A percentile compares a stretch with the other conserved stretches of the same genome.
These are phyloP conservation scores for Glyptemys insculpta DNA, from an alignment of 2,797 vertebrate genomes.

Conservation along the genomic window DNA sequence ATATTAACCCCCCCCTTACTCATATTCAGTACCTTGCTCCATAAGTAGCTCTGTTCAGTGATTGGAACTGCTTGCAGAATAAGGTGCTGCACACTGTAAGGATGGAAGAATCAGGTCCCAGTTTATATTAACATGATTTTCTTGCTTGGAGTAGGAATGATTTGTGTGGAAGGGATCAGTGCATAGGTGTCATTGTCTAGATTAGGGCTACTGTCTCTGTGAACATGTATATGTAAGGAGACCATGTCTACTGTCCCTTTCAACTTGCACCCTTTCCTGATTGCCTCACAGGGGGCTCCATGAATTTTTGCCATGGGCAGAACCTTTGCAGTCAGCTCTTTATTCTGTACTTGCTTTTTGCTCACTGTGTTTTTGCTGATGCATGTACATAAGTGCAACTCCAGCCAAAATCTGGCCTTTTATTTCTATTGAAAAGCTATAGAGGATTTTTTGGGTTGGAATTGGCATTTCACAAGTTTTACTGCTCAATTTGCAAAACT, in stretches of 20 bases:
- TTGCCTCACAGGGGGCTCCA: not conserved
- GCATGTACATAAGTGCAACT: not conserved
- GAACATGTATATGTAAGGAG: not conserved
- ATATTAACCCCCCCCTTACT: not conserved
- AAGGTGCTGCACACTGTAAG: not conserved
- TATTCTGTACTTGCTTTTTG: not conserved
- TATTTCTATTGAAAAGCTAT: not conserved
- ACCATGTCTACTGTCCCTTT: not conserved
- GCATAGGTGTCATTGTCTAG: not conserved
- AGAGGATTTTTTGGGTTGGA: not conserved
- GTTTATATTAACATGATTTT: not conserved
- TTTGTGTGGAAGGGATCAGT: not conserved
- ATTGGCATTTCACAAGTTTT: not conserved
- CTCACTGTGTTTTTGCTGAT: not conserved
- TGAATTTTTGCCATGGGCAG: not conserved
- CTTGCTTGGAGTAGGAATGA: not conserved
- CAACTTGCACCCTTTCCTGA: not conserved
- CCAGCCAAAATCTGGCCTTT: not conserved
- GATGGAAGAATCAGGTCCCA: not conserved
- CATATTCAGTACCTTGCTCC: not conserved
- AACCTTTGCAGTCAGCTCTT: not conserved
- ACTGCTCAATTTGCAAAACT: constrained; percentile 14
- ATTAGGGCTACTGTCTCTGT: not conserved
- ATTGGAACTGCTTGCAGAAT: not conserved
- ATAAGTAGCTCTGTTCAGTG: not conserved